A percentile compares a stretch with the other conserved stretches of the same genome.
Conservation (phyloP, 2,888 invertebrate genomes). For the Drosophila eohydei region DNA sequence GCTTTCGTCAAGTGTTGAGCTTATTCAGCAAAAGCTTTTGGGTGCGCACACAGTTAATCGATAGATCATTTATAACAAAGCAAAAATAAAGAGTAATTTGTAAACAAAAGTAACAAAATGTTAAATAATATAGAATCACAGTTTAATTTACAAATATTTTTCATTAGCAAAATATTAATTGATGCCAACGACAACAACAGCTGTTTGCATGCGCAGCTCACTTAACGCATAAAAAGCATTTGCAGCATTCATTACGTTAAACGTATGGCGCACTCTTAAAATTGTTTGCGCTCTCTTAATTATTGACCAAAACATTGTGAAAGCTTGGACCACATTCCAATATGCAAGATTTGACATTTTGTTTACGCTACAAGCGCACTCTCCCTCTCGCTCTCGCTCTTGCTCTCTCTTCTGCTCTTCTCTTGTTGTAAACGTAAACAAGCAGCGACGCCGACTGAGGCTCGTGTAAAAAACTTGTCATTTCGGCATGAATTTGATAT, state of each 20-base stretch:
- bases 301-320: conserved; percentile 12
- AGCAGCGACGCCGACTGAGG: conserved; percentile 30
- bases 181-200: conserved; percentile 36
- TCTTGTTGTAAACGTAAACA: conserved; percentile 54
- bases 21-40: conserved; percentile 60
- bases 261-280: conserved; percentile 19
- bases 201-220: conserved; percentile 42
- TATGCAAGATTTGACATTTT: conserved; percentile 50
- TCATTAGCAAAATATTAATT: conserved; percentile 6
- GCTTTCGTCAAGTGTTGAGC: conserved; percentile 43
- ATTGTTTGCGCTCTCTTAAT: conserved; percentile 12
- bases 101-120: conserved; percentile 14
- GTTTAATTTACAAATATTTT: neutral
- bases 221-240: conserved; percentile 8
- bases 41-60: conserved; percentile 10
- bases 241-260: conserved; percentile 1
- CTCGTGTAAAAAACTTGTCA: conserved; percentile 38
- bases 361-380: conserved; percentile 26
- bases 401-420: conserved; percentile 5
- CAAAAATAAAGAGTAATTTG: conserved; percentile 14
- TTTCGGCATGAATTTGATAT: conserved; percentile 67
- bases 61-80: conserved; percentile 15
- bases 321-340: conserved; percentile 48
- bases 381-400: conserved; percentile 2
- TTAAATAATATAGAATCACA: neutral